Evolutionary conservation across 2,888 invertebrate species (phyloP).

Genomic region (Tetanocera ferruginea): DNA sequence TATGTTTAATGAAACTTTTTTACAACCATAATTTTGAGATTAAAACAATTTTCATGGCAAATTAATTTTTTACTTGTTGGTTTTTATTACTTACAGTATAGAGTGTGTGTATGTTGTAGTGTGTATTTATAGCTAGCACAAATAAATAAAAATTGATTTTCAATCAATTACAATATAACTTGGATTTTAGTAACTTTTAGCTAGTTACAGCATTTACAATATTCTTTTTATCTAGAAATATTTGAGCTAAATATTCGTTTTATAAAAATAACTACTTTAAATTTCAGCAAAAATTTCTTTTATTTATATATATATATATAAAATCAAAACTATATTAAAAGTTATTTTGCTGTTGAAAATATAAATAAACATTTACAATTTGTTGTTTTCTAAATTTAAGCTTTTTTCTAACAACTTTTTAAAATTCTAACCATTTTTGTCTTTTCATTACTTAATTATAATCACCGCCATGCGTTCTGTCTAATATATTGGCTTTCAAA

Average conservation of each 20-base stretch:
- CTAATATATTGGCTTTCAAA: neutral
- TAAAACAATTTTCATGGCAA: neutral
- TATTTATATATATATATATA: no score
- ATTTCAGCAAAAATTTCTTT: neutral
- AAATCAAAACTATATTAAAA: no score
- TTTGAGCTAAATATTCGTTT: constrained; percentile 13
- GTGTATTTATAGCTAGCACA: neutral
- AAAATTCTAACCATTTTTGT: neutral
- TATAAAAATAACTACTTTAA: neutral
- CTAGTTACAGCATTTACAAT: neutral
- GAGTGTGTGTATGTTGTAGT: neutral
- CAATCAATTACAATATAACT: neutral
- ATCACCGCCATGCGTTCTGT: neutral
- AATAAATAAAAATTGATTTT: neutral
- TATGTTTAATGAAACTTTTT: neutral
- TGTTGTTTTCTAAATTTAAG: no score
- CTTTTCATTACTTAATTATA: neutral
- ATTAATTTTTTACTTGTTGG: neutral
- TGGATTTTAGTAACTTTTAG: neutral
- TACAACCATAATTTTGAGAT: neutral
- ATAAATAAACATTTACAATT: no score
- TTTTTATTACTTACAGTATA: constrained; percentile 4
- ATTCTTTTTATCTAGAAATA: neutral
- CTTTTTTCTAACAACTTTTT: neutral
- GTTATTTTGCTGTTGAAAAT: no score